Evolutionary conservation across 2,113 vertebrate species (phyloP).

Genomic region (Cyphomyrus plagiostoma): DNA sequence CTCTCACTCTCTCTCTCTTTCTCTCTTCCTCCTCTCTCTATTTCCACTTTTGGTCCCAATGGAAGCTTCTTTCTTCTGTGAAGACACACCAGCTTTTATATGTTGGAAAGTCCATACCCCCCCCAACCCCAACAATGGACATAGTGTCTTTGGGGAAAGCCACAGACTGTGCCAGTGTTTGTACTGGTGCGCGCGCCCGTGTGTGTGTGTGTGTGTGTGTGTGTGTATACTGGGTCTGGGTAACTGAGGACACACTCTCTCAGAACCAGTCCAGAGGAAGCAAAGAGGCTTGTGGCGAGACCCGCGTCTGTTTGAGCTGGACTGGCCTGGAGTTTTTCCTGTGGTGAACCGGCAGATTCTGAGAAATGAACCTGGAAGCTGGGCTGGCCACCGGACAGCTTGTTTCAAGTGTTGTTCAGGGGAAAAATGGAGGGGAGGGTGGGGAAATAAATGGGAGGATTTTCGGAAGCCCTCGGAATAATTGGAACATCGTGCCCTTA

Average conservation of each 20-base stretch:
- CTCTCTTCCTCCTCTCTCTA: neutral
- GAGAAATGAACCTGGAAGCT: constrained; percentile 32
- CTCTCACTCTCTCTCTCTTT: neutral
- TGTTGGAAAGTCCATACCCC: constrained; percentile 25
- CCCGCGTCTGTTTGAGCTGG: constrained; percentile 48
- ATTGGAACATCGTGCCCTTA: constrained; percentile 7
- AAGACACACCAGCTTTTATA: constrained; percentile 25
- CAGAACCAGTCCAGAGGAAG: constrained; percentile 38
- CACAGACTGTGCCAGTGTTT: constrained; percentile 26
- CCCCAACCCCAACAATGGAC: constrained; percentile 38
- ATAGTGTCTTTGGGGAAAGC: constrained; percentile 39
- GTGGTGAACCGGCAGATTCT: constrained; percentile 37
- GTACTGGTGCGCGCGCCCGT: neutral
- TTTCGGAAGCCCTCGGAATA: neutral
- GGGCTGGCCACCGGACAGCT: constrained; percentile 21
- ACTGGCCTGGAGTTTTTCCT: constrained; percentile 47
- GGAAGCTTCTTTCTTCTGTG: constrained; percentile 24
- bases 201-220: neutral
- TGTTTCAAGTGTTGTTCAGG: neutral
- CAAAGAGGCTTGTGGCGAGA: constrained; percentile 34
- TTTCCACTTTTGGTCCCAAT: neutral
- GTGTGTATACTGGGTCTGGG: constrained; percentile 24
- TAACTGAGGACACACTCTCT: constrained; percentile 47
- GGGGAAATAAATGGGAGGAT: constrained; percentile 14
- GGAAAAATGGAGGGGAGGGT: neutral